Evolutionary conservation across 2,797 vertebrate species (phyloP), one percentile per base, ranked within the genome.

Genomic region (Enteromius radiatus): DNA sequence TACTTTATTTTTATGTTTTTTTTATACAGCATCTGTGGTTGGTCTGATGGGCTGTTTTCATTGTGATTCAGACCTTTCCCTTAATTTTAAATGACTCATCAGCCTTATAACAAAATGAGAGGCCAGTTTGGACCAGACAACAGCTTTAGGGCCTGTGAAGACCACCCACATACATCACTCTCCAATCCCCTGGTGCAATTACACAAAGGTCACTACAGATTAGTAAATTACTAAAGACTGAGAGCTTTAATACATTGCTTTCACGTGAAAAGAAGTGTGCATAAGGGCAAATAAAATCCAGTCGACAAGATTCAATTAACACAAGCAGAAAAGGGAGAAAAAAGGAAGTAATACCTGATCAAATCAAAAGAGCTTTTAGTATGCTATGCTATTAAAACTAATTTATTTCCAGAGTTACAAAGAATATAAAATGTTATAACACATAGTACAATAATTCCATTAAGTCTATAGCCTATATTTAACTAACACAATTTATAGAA

Each of bases 171-270:
- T 49, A 36, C 59, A 76, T 45, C 76, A 56, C 64, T 14, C 74
- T 83, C 47, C 31, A 56, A 59, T 54, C 71, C 33, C 36, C 19
- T 43, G 1, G 36, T 7, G 36, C 45, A 76, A 19, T 77, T 47
- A 68, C 61, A 56, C 49, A 61, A 77, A 83, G 81, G 71, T 75
- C 80, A 75, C 33, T 56, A 23, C 52, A 74, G 59, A 81, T 65
- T 43, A 31, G 17, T 76, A 36, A 45, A 28, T 81, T 64, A 73
- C 52, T n/a, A 43, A 38, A 49, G 69, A 64, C 59, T 38, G 15
- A 74, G 70, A 38, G 43, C 56, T 74, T 81, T 41, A 74, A 74
- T 38, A 52, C 33, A 12, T 15, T 45, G 5, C 45, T 41, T 31
- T 31, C 11, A 0, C 41, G 47, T n/a, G 5, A 59, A 76, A 36